Evolutionary conservation across 2,797 vertebrate species (phyloP).

Genomic region (Hyperoplus lanceolatus): DNA sequence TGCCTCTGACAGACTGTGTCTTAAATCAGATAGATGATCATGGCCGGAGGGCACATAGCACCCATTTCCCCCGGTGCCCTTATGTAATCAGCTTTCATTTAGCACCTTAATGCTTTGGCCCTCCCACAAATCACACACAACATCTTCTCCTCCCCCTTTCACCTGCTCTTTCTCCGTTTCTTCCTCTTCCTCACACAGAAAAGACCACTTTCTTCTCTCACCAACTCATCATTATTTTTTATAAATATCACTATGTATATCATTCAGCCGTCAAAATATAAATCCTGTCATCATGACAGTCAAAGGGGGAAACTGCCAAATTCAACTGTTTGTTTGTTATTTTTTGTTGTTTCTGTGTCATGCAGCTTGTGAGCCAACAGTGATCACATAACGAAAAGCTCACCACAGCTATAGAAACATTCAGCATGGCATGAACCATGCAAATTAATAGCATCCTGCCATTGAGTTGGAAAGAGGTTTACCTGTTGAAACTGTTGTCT

Average conservation of each 20-base stretch:
- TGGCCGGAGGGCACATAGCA: constrained; percentile 61
- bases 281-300: neutral
- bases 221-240: neutral
- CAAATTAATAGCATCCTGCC: constrained; percentile 43
- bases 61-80: constrained; percentile 76
- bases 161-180: neutral
- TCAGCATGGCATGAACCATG: constrained; percentile 41
- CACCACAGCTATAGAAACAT: constrained; percentile 37
- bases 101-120: constrained; percentile 72
- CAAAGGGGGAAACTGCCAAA: neutral
- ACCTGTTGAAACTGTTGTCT: neutral
- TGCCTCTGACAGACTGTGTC: constrained; percentile 79
- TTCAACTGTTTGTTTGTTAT: neutral
- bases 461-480: neutral
- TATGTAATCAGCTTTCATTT: constrained; percentile 82
- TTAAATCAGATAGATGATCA: constrained; percentile 82
- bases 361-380: constrained; percentile 1
- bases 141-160: constrained; percentile 9
- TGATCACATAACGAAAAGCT: constrained; percentile 28
- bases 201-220: neutral
- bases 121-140: constrained; percentile 21
- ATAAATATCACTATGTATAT: neutral
- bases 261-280: neutral
- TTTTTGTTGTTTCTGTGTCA: constrained; percentile 1
- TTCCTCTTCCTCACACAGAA: constrained; percentile 20